Conservation (phyloP, 23 tunicate genomes). For the Phallusia fumigata region DNA sequence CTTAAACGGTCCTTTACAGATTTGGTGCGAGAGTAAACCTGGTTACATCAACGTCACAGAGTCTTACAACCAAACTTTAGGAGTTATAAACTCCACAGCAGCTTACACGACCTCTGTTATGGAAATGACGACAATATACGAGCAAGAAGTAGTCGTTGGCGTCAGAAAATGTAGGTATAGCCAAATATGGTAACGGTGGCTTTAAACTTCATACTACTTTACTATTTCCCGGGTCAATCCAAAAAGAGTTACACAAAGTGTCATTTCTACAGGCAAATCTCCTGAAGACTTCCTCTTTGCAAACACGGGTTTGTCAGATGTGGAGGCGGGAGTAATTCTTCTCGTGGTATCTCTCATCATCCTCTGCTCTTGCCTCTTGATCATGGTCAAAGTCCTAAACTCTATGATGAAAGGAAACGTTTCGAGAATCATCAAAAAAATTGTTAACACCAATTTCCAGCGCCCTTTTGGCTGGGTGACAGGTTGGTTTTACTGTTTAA, state of each 20-base stretch:
- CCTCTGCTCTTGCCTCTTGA: conserved; percentile 47
- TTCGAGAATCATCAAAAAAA: conserved; percentile 73
- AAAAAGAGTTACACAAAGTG: too few species aligned
- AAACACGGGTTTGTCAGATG: conserved; percentile 69
- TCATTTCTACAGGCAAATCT: not conserved
- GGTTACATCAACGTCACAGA: conserved; percentile 38
- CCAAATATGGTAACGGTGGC: too few species aligned
- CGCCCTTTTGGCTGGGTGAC: conserved; percentile 95
- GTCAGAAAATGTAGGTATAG: conserved; percentile 28
- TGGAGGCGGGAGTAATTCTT: conserved; percentile 66
- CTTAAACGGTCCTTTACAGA: too few species aligned
- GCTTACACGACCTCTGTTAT: not conserved
- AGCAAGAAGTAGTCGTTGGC: conserved; percentile 35
- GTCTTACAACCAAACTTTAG: conserved; percentile 10
- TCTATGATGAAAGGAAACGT: conserved; percentile 75
- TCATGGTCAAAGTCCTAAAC: conserved; percentile 75
- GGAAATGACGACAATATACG: conserved; percentile 4
- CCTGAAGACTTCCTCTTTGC: conserved; percentile 80
- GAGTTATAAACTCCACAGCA: not conserved
- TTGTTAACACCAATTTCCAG: conserved; percentile 72
- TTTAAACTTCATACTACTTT: too few species aligned
- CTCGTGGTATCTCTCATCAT: conserved; percentile 51
- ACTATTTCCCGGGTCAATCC: too few species aligned
- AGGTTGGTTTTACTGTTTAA: conserved; percentile 31
- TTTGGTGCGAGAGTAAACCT: conserved; percentile 27